phyloP scores from a whole-genome alignment of 2,797 vertebrate species.

The Lacerta viridis region DNA sequence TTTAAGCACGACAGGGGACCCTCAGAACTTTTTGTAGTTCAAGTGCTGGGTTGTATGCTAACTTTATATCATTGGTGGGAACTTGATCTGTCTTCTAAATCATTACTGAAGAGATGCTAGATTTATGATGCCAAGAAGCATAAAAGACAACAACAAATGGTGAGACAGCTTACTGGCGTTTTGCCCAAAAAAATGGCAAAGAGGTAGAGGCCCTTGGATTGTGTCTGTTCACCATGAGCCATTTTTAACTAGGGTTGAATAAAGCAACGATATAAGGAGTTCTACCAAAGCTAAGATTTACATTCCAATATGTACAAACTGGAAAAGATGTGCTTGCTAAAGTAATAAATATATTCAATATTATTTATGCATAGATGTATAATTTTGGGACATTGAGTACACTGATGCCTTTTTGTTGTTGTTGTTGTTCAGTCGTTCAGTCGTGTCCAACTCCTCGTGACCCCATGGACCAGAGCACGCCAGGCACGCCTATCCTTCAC shows the following conservation, averaged over 20 bases:
- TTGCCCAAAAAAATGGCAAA: slow-evolving; percentile 57
- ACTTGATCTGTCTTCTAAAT: slow-evolving; percentile 73
- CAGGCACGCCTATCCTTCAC: too few relatives aligned
- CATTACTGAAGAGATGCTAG: slow-evolving; percentile 70
- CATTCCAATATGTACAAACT: not conserved
- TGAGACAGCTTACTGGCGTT: slow-evolving; percentile 62
- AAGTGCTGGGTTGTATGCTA: slow-evolving; percentile 55
- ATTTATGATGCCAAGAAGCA: slow-evolving; percentile 75
- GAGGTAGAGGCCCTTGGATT: slow-evolving; percentile 63
- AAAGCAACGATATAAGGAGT: slow-evolving; percentile 33
- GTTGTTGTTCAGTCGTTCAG: too few relatives aligned
- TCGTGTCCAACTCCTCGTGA: too few relatives aligned
- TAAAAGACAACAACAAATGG: slow-evolving; percentile 59
- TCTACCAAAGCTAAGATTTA: slow-evolving; percentile 46
- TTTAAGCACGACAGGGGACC: slow-evolving; percentile 68
- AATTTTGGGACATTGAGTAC: not conserved
- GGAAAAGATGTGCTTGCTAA: not conserved
- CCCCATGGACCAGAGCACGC: too few relatives aligned
- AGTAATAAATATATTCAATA: not conserved
- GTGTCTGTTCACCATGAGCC: slow-evolving; percentile 49
- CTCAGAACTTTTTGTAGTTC: slow-evolving; percentile 63
- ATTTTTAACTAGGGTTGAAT: slow-evolving; percentile 65
- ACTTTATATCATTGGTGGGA: slow-evolving; percentile 68
- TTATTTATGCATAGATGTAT: not conserved
- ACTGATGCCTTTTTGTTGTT: not conserved